phyloP scores from a whole-genome alignment of 2,113 vertebrate species.

The Falco punctatus region DNA sequence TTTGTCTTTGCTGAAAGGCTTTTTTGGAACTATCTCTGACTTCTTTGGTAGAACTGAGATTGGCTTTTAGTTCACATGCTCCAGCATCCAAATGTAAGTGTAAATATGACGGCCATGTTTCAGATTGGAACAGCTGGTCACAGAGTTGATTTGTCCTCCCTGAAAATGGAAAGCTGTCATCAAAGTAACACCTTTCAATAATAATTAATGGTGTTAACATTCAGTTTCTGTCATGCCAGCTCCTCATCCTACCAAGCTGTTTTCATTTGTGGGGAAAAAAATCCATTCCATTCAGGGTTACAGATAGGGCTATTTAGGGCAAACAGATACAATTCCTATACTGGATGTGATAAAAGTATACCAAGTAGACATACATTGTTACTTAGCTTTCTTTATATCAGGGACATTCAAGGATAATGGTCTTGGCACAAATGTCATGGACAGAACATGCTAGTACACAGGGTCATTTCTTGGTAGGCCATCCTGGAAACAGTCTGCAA shows the following conservation, averaged over 20 bases:
- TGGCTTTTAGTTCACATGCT: background rate
- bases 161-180: background rate
- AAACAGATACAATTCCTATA: background rate
- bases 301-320: background rate
- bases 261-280: background rate
- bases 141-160: background rate
- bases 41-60: background rate
- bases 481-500: background rate
- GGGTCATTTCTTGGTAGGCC: background rate
- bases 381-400: background rate
- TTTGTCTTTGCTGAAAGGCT: background rate
- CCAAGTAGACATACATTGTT: background rate
- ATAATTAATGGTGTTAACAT: slow-evolving; percentile 19
- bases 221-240: background rate
- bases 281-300: background rate
- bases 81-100: background rate
- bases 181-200: background rate
- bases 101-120: background rate
- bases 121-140: slow-evolving; percentile 19
- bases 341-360: background rate
- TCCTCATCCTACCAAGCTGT: background rate
- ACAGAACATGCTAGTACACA: background rate
- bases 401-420: background rate
- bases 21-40: background rate
- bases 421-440: background rate